Evolutionary conservation across 2,797 vertebrate genomes (phyloP).

Genomic region (Muscicapa comitata): DNA sequence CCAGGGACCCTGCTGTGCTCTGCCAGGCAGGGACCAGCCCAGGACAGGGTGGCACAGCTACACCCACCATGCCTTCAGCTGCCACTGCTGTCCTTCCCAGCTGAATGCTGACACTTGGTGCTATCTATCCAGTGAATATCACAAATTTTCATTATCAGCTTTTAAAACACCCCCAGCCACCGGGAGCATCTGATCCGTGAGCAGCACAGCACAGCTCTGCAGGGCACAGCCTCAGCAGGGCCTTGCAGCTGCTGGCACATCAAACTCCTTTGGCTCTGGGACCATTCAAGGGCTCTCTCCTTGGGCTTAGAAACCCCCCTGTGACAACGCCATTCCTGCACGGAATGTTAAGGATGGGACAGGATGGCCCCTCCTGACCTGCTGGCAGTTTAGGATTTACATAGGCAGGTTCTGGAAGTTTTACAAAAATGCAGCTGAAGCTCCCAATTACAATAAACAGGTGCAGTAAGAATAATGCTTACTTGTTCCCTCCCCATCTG

Average conservation of each 20-base stretch:
- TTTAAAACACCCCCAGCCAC: neutral
- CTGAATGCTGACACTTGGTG: rapidly evolving
- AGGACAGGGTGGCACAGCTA: rapidly evolving
- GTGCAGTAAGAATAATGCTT: neutral
- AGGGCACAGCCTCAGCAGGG: neutral
- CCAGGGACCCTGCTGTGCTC: neutral
- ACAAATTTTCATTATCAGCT: neutral
- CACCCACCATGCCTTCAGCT: neutral
- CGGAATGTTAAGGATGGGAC: rapidly evolving
- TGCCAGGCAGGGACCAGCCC: neutral
- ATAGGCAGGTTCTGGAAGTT: neutral
- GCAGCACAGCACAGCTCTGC: rapidly evolving
- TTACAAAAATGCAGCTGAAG: neutral
- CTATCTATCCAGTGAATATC: neutral
- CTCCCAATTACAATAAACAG: neutral
- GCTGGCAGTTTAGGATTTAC: neutral
- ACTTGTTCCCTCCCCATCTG: neutral
- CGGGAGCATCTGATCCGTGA: rapidly evolving
- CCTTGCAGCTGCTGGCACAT: neutral
- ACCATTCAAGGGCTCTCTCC: neutral
- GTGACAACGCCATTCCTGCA: neutral
- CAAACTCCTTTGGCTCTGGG: neutral
- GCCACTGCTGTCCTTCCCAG: neutral
- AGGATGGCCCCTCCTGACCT: neutral
- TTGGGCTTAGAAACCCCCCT: neutral